These are phyloP conservation scores for Platyura marginata DNA, from an alignment of 1,140 invertebrate genomes.

Conservation along the genomic window DNA sequence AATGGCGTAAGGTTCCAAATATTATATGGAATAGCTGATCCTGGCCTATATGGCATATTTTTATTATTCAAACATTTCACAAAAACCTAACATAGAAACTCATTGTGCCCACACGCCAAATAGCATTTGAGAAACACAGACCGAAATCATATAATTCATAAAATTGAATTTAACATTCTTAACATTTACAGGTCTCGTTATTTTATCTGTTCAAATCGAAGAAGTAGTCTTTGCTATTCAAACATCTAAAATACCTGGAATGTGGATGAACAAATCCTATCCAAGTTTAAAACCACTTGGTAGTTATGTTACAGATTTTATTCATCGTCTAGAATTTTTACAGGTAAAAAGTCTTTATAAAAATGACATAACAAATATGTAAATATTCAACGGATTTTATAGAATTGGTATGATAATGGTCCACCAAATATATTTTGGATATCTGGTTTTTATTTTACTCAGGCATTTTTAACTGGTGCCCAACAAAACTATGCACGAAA, in stretches of 20 bases:
- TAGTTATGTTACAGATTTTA: slow-evolving; percentile 75
- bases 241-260: slow-evolving; percentile 59
- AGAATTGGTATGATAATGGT: slow-evolving; percentile 71
- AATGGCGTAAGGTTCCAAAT: too few relatives aligned
- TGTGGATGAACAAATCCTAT: slow-evolving; percentile 77
- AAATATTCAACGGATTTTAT: not conserved
- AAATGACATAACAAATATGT: not conserved
- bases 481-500: slow-evolving; percentile 88
- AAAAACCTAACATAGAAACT: too few relatives aligned
- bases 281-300: slow-evolving; percentile 84
- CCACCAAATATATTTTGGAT: slow-evolving; percentile 76
- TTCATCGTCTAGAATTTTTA: slow-evolving; percentile 60
- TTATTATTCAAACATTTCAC: too few relatives aligned
- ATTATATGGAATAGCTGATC: too few relatives aligned
- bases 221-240: slow-evolving; percentile 69
- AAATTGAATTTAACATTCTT: slow-evolving; percentile 4
- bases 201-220: slow-evolving; percentile 76
- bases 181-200: slow-evolving; percentile 42
- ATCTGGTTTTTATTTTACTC: slow-evolving; percentile 89
- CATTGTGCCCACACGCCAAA: too few relatives aligned
- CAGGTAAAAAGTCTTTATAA: slow-evolving; percentile 32
- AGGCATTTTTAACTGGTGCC: slow-evolving; percentile 86
- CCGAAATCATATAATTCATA: too few relatives aligned
- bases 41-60: too few relatives aligned
- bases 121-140: too few relatives aligned